phyloP scores from a whole-genome alignment of 2,797 vertebrate species.

The Esox masquinongy region DNA sequence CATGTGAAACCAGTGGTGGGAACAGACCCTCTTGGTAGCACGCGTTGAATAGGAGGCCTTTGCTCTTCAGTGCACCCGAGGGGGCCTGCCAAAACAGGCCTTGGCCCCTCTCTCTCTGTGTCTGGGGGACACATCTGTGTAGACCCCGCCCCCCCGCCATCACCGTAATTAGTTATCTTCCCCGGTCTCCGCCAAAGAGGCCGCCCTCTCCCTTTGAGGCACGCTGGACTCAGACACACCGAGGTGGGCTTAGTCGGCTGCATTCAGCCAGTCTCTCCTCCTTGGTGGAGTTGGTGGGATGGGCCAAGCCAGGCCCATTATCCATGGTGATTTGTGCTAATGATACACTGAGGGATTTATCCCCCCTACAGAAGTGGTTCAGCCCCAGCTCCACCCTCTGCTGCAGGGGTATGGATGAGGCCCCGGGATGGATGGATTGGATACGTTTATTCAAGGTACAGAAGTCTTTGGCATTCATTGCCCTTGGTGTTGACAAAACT shows the following conservation, averaged over 20 bases:
- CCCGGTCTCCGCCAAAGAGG: constrained; percentile 46
- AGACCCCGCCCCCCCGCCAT: constrained; percentile 6
- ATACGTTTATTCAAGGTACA: neutral
- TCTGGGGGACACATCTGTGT: constrained; percentile 27
- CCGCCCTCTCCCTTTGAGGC: constrained; percentile 44
- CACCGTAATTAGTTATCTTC: constrained; percentile 60
- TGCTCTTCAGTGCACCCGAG: constrained; percentile 46
- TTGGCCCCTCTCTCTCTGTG: constrained; percentile 23
- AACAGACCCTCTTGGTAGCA: constrained; percentile 64
- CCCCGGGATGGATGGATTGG: neutral
- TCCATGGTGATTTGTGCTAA: constrained; percentile 56
- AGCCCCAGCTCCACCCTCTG: neutral
- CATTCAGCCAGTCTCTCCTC: constrained; percentile 27
- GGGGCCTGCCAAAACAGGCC: constrained; percentile 55
- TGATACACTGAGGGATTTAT: constrained; percentile 54
- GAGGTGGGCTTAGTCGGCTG: constrained; percentile 26
- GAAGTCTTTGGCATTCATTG: neutral
- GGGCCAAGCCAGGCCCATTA: constrained; percentile 46
- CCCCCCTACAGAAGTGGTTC: constrained; percentile 37
- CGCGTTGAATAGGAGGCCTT: constrained; percentile 71
- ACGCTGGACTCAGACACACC: constrained; percentile 34
- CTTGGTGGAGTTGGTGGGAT: constrained; percentile 22
- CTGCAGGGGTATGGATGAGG: neutral
- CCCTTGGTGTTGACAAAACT: too few relatives aligned
- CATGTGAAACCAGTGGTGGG: constrained; percentile 68